A percentile compares a stretch with the other conserved stretches of the same genome.
Evolutionary conservation across 2,888 invertebrate genomes (phyloP).

Genomic region (Mythimna loreyi): DNA sequence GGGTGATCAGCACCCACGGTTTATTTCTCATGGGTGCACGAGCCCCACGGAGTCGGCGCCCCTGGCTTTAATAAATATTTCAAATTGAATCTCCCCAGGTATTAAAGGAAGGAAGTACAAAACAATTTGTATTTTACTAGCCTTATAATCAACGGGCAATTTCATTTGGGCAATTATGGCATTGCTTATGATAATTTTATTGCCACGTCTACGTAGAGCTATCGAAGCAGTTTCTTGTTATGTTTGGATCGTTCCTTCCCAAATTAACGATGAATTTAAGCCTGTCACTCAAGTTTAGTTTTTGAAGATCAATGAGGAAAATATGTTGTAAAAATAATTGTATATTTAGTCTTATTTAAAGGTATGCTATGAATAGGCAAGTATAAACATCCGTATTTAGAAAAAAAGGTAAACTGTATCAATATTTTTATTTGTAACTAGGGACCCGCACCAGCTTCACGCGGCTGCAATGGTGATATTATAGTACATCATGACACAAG

Average conservation of each 20-base stretch:
- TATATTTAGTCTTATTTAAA: not conserved
- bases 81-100: conserved; percentile 35
- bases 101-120: conserved; percentile 30
- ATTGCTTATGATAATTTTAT: conserved; percentile 55
- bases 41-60: too few species aligned
- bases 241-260: not conserved
- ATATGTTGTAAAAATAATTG: not conserved
- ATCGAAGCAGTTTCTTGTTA: conserved; percentile 34
- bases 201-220: conserved; percentile 17
- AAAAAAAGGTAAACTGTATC: too few species aligned
- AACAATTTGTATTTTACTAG: conserved; percentile 50
- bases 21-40: too few species aligned
- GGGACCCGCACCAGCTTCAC: too few species aligned
- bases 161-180: conserved; percentile 50
- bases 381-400: too few species aligned
- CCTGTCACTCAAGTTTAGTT: not conserved
- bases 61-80: conserved; percentile 56
- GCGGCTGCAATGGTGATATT: too few species aligned
- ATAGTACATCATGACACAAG: too few species aligned
- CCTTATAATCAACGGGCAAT: conserved; percentile 45
- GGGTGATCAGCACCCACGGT: too few species aligned
- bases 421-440: too few species aligned
- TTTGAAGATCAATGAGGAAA: not conserved
- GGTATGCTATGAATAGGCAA: not conserved
- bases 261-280: not conserved